phyloP scores from a whole-genome alignment of 1,140 invertebrate species.

The Venustaconcha ellipsiformis region DNA sequence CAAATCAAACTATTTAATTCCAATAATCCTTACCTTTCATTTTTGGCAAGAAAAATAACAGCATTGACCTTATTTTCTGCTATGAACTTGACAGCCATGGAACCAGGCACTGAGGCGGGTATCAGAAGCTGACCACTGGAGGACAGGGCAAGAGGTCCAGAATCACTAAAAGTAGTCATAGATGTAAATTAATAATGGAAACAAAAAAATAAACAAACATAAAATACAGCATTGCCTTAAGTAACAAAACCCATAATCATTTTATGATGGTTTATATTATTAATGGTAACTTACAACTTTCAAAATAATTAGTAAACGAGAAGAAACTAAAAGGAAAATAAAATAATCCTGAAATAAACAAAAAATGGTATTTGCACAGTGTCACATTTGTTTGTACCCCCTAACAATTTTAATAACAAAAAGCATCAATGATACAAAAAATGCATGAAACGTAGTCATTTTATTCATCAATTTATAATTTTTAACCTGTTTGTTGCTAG shows the following conservation, averaged over 20 bases:
- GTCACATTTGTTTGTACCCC: too few species aligned
- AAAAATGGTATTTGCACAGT: too few species aligned
- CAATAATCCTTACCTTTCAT: slow-evolving; percentile 37
- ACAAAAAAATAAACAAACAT: neutral
- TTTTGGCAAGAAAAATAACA: slow-evolving; percentile 37
- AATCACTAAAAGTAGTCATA: slow-evolving; percentile 42
- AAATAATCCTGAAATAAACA: neutral
- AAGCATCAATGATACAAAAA: too few species aligned
- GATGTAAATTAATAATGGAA: neutral
- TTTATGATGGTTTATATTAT: neutral
- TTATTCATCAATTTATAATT: too few species aligned
- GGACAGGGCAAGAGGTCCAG: slow-evolving; percentile 56
- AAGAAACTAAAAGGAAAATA: neutral
- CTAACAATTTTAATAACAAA: too few species aligned
- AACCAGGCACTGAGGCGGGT: slow-evolving; percentile 57
- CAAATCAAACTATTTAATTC: too few species aligned
- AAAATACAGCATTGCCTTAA: neutral
- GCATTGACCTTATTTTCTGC: slow-evolving; percentile 45
- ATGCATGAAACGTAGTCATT: too few species aligned
- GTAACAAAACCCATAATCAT: neutral
- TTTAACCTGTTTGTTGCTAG: too few species aligned
- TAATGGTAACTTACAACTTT: neutral
- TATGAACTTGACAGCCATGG: slow-evolving; percentile 56
- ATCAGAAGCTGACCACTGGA: slow-evolving; percentile 54
- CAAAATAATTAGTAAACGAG: neutral